Evolutionary conservation across 2,113 vertebrate species (phyloP).

Genomic region (Grus americana): DNA sequence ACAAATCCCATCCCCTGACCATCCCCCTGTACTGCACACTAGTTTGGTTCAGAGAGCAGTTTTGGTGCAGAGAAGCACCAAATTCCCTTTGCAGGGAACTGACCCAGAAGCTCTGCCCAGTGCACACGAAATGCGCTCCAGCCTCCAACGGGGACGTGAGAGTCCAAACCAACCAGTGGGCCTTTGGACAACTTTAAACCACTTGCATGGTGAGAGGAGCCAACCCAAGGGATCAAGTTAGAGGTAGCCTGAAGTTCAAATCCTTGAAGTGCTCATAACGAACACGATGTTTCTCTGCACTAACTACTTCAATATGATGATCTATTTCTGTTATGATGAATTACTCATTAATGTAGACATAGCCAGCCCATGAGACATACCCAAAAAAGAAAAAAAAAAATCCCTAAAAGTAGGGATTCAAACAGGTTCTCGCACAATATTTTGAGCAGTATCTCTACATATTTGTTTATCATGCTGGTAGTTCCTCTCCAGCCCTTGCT

Average conservation of each 20-base stretch:
- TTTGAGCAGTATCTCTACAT: not conserved
- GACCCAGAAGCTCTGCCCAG: not conserved
- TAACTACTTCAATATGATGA: not conserved
- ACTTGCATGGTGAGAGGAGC: not conserved
- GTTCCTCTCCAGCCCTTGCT: not conserved
- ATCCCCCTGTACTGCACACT: not conserved
- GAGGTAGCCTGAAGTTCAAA: slow-evolving; percentile 25
- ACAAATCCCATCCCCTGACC: not conserved
- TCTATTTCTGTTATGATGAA: not conserved
- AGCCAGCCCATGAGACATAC: not conserved
- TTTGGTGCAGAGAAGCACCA: not conserved
- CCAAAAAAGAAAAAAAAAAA: not conserved
- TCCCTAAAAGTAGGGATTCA: not conserved
- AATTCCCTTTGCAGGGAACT: not conserved
- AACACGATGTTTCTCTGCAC: not conserved
- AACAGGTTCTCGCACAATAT: not conserved
- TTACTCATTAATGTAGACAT: not conserved
- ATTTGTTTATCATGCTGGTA: not conserved
- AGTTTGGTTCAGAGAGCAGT: not conserved
- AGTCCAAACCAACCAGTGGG: not conserved
- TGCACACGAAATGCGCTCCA: not conserved
- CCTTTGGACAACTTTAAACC: not conserved
- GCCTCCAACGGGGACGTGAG: fast-evolving
- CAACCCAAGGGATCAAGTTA: not conserved
- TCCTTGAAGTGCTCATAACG: not conserved